phyloP scores from a whole-genome alignment of 1,140 invertebrate genomes.

The Harlomillsia oculata region DNA sequence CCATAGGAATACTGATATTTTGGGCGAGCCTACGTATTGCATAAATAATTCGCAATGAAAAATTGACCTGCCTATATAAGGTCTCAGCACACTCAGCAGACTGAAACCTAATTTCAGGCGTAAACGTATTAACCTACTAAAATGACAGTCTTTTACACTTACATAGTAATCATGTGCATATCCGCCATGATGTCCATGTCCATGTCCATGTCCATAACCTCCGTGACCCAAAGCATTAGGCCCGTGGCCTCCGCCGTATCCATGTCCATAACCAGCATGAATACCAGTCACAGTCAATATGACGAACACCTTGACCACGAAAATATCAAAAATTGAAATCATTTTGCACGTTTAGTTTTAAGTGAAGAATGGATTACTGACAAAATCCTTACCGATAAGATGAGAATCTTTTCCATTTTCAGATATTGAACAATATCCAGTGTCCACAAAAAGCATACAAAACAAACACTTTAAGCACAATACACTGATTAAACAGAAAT shows the following conservation, averaged over 20 bases:
- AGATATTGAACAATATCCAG: background rate
- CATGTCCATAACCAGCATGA: background rate
- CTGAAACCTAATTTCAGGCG: background rate
- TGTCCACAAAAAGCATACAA: background rate
- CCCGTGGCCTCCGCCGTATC: background rate
- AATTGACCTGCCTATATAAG: background rate
- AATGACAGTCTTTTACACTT: background rate
- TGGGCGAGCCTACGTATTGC: background rate
- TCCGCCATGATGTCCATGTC: slow-evolving; percentile 1
- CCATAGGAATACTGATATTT: slow-evolving; percentile 19
- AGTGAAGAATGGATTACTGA: too few relatives aligned
- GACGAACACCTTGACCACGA: background rate
- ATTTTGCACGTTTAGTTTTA: too few relatives aligned
- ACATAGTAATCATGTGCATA: background rate
- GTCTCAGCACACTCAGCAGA: background rate
- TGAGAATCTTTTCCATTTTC: background rate
- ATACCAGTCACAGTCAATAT: background rate
- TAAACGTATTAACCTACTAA: background rate
- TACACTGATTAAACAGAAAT: too few relatives aligned
- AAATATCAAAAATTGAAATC: too few relatives aligned
- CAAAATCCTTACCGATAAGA: background rate
- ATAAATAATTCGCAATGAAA: background rate
- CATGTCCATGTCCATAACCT: background rate
- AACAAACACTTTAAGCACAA: too few relatives aligned
- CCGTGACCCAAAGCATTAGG: background rate